Evolutionary conservation across 2,888 invertebrate species (phyloP), one percentile per base, ranked within the genome.

Genomic region (Adelphocoris suturalis): DNA sequence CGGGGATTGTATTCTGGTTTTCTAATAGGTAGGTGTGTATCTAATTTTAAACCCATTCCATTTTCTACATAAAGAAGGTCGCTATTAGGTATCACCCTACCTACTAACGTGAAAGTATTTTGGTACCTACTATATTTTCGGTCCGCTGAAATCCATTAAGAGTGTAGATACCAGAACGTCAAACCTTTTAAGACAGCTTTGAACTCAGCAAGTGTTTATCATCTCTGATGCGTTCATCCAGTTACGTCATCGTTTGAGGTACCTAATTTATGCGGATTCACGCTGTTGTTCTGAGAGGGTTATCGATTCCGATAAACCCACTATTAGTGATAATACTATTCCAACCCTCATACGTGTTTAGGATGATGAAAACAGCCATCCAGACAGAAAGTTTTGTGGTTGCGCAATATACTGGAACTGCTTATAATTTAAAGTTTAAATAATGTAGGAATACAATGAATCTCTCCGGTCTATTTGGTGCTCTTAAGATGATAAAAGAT

Each of bases 211-310:
- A n/a, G n/a, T n/a, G n/a, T n/a, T n/a, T n/a, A n/a, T n/a, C n/a
- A n/a, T n/a, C n/a, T n/a, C n/a, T n/a, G 37, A 37, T 37, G 37
- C 7, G 37, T 37, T 19, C 23, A 68, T 68, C 68, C 23, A 19
- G 19, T 68, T 68, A 23, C 68, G 68, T 68, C 68, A 68, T 23
- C 9, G 23, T 13, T 23, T 23, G 27, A 68, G 68, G 68, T 68
- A 52, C 52, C 52, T 52, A 68, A 27, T 68, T 68, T 68, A 68
- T 68, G 68, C 68, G 23, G 23, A 68, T 68, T 68, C 68, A 68
- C 68, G 68, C 27, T 68, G 68, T 68, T 68, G 23, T 68, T 68
- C 68, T 68, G 27, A 68, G 23, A 19, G 68, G 68, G 68, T 68
- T 68, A 68, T 68, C 68, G 23, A 68, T 23, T 68, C 19, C 68